Conservation (phyloP, 2,888 invertebrate species). For the Desoria tigrina region DNA sequence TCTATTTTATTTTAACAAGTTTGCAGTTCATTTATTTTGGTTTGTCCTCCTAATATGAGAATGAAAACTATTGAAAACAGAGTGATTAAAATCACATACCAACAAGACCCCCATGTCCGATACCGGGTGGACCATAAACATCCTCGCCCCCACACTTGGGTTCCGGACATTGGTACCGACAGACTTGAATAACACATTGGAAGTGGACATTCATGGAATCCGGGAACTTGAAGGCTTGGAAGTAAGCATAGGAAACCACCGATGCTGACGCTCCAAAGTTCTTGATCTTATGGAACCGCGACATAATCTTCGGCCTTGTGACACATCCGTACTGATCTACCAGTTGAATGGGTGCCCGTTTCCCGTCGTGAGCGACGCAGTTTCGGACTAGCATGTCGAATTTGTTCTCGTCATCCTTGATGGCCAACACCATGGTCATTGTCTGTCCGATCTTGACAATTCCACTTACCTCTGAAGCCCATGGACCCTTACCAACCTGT, state of each 20-base stretch:
- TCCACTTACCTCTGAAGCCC: slow-evolving; percentile 95
- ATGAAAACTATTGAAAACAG: too few relatives aligned
- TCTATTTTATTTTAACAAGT: too few relatives aligned
- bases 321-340: slow-evolving; percentile 93
- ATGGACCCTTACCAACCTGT: slow-evolving; percentile 85
- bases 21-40: too few relatives aligned
- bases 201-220: slow-evolving; percentile 97
- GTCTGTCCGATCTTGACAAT: slow-evolving; percentile 95
- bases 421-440: slow-evolving; percentile 94
- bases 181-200: slow-evolving; percentile 94
- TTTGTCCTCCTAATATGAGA: too few relatives aligned
- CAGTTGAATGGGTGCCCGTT: slow-evolving; percentile 86
- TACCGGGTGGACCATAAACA: slow-evolving; percentile 55
- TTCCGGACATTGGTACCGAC: slow-evolving; percentile 88
- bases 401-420: slow-evolving; percentile 93
- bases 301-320: slow-evolving; percentile 89
- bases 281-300: slow-evolving; percentile 90
- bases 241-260: slow-evolving; percentile 91
- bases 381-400: slow-evolving; percentile 93
- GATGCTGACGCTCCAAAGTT: slow-evolving; percentile 93
- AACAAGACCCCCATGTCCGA: slow-evolving; percentile 53
- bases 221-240: slow-evolving; percentile 96
- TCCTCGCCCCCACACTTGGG: slow-evolving; percentile 74
- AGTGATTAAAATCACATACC: slow-evolving; percentile 29
- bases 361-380: slow-evolving; percentile 92